Evolutionary conservation across 2,113 vertebrate genomes (phyloP), one percentile per base, ranked within the genome.

Genomic region (Corapipo altera): DNA sequence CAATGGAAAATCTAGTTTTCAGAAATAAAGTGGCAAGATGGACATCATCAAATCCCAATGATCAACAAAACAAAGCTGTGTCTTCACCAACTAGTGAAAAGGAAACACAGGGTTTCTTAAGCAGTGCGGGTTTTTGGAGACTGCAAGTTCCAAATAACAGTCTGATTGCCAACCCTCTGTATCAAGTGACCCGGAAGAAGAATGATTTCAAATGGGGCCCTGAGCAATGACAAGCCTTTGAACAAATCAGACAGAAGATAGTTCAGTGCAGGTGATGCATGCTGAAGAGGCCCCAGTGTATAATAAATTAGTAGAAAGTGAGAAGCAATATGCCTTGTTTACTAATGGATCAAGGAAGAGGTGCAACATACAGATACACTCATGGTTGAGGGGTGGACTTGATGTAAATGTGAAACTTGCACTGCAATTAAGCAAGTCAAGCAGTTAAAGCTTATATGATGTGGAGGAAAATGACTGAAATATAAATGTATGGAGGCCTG

Each of bases 171-270:
- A 57, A 30, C 8, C 15, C 21, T 71, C 8, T 64, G 35, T 77
- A 12, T 17, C 80, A 90, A 90, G 35, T 71, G 80, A 84, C 57
- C 80, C 27, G 49, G 65, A 90, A 90, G 57, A 77, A 77, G 57
- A 57, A 51, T 57, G 22, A 77, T 77, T 64, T 57, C 43, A 77
- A 26, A 9, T 1, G 70, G 18, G 22, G 32, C 80, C 43, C 10
- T 28, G 26, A 77, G 72, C 72, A 57, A 71, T 24, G 35, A 43
- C 18, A 28, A 77, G 18, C 32, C 65, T 90, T 84, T 71, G 35
- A 64, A 84, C 19, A 84, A 77, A 88, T 41, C 30, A 35, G 35
- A 24, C 65, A 71, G 49, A 43, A 77, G 32, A 71, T 32, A 71
- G 49, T 77, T 90, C 88, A 77, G 49, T 26, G 57, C 57, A 84